Evolutionary conservation across 1,140 invertebrate species (phyloP).

Genomic region (Monomorium pharaonis): DNA sequence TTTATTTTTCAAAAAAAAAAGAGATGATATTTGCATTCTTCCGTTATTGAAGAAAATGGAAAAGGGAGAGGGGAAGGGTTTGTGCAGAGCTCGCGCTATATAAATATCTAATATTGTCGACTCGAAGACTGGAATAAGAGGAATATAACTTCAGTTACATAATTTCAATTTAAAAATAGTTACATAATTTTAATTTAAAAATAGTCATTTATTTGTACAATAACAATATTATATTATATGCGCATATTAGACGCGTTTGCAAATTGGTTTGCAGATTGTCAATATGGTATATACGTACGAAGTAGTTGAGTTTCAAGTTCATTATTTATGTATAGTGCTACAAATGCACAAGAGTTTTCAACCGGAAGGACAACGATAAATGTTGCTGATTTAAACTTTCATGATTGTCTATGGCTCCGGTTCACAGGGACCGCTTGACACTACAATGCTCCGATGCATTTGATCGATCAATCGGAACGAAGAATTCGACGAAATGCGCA

Average conservation of each 20-base stretch:
- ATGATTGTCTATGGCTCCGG: neutral
- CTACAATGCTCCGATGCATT: too few species aligned
- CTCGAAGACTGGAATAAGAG: neutral
- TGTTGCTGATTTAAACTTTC: neutral
- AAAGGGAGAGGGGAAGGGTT: too few species aligned
- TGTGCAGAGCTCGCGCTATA: neutral
- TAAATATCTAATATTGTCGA: slow-evolving; percentile 16
- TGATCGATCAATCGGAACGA: too few species aligned
- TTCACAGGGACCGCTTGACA: too few species aligned
- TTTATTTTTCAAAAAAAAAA: neutral
- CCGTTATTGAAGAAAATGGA: neutral
- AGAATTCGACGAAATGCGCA: too few species aligned
- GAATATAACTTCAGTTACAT: neutral
- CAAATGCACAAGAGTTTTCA: neutral
- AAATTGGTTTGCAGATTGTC: neutral
- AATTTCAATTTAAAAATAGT: neutral
- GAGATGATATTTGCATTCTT: neutral
- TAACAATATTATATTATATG: neutral
- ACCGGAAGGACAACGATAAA: neutral
- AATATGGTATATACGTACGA: neutral
- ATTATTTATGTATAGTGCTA: neutral
- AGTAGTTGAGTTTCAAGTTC: neutral
- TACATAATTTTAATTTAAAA: neutral
- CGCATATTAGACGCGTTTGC: neutral
- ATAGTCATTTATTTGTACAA: neutral